These are phyloP conservation scores for Mus caroli DNA, from an alignment of 2,797 vertebrate species.

Conservation along the genomic window DNA sequence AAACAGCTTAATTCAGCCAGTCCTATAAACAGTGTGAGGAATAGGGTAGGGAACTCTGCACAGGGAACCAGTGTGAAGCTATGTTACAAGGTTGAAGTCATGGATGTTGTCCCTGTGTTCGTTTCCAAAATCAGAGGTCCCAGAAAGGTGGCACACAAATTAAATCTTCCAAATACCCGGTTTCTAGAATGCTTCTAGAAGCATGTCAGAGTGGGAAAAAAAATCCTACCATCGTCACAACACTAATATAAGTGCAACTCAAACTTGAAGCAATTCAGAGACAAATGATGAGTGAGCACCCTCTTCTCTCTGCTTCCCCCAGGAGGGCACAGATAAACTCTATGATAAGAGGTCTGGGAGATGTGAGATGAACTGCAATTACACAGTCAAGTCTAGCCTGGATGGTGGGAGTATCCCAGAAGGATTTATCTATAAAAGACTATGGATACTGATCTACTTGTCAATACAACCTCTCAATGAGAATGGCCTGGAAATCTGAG, in stretches of 20 bases:
- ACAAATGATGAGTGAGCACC: not conserved
- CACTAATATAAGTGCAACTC: not conserved
- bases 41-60: conserved; percentile 54
- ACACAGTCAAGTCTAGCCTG: not conserved
- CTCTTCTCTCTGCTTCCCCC: not conserved
- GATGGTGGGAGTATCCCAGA: not conserved
- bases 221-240: not conserved
- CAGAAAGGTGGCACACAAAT: not conserved
- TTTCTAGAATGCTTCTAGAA: conserved; percentile 65
- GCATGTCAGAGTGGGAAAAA: conserved; percentile 46
- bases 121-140: conserved; percentile 54
- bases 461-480: conserved; percentile 28
- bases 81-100: conserved; percentile 68
- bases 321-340: not conserved
- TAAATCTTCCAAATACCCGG: conserved; percentile 58
- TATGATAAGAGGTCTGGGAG: not conserved
- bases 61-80: conserved; percentile 66
- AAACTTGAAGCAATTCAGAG: not conserved
- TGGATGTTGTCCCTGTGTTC: not conserved
- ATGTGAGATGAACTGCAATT: not conserved
- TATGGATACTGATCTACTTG: not conserved
- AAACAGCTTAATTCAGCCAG: conserved; percentile 81
- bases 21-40: conserved; percentile 80
- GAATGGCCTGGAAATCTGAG: not conserved
- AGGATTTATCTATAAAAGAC: not conserved